phyloP scores from a whole-genome alignment of 2,113 vertebrate species.

The Edolisoma coerulescens region DNA sequence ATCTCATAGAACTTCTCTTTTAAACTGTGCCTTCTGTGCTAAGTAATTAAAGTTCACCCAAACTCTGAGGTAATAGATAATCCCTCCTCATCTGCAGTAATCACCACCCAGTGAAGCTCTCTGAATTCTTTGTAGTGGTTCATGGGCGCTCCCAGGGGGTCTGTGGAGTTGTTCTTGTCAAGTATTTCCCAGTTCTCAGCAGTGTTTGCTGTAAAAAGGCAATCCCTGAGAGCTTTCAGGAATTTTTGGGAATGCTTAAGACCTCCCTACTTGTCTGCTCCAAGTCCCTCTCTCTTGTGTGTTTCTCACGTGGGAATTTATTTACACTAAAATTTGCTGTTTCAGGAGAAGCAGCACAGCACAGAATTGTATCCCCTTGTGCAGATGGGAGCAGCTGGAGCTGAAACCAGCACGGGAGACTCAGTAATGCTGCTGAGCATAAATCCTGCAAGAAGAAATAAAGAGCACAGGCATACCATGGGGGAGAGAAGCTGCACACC shows the following conservation, averaged over 20 bases:
- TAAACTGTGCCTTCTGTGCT: not conserved
- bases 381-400: constrained; percentile 48
- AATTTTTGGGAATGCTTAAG: not conserved
- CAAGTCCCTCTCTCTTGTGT: not conserved
- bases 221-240: not conserved
- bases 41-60: not conserved
- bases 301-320: not conserved
- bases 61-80: not conserved
- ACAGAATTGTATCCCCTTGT: not conserved
- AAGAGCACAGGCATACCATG: not conserved
- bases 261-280: not conserved
- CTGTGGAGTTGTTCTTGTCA: not conserved
- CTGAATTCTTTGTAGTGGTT: not conserved
- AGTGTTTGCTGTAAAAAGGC: not conserved
- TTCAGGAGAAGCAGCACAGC: not conserved
- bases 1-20: not conserved
- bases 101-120: not conserved
- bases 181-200: not conserved
- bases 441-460: not conserved
- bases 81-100: not conserved
- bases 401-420: not conserved
- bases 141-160: not conserved
- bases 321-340: not conserved
- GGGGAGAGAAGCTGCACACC: not conserved
- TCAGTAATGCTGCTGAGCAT: not conserved